A percentile compares a stretch with the other conserved stretches of the same genome.
These are phyloP conservation scores for Drosophila subquinaria DNA, from an alignment of 2,888 invertebrate genomes.

Conservation along the genomic window DNA sequence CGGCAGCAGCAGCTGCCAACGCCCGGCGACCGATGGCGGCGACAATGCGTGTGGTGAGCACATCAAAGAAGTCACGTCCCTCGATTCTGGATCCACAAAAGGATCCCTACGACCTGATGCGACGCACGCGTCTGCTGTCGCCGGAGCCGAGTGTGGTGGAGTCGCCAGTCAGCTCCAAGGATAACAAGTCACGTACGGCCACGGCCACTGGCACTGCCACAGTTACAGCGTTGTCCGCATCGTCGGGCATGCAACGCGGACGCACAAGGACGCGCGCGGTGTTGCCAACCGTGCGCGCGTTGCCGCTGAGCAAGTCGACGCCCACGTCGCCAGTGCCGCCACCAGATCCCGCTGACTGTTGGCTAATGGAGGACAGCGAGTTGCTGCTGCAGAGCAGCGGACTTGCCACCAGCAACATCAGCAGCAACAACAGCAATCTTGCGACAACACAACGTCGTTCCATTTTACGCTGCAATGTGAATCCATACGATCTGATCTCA, in stretches of 20 bases:
- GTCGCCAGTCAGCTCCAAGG: constrained; percentile 44
- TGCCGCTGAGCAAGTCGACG: constrained; percentile 15
- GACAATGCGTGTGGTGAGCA: constrained; percentile 88
- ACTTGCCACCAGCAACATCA: constrained; percentile 24
- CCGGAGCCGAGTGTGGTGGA: constrained; percentile 85
- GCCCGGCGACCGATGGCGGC: constrained; percentile 85
- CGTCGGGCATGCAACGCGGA: constrained; percentile 84
- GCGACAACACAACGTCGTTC: constrained; percentile 87
- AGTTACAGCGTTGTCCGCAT: constrained; percentile 79
- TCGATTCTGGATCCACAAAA: constrained; percentile 88
- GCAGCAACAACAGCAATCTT: constrained; percentile 14
- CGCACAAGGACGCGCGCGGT: constrained; percentile 86
- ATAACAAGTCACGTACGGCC: constrained; percentile 73
- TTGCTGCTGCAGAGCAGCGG: constrained; percentile 61
- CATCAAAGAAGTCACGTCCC: constrained; percentile 87
- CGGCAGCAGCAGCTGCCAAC: constrained; percentile 55
- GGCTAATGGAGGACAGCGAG: constrained; percentile 82
- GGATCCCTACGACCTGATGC: constrained; percentile 94
- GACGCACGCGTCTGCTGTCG: constrained; percentile 90
- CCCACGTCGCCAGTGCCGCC: constrained; percentile 26
- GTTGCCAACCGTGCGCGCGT: constrained; percentile 82
- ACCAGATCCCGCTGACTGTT: constrained; percentile 75
- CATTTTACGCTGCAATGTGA: constrained; percentile 93
- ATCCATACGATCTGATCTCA: constrained; percentile 93
- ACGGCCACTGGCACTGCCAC: constrained; percentile 83